A percentile compares a stretch with the other conserved stretches of the same genome.
These are phyloP conservation scores for Lagenorhynchus albirostris DNA, from an alignment of 2,113 vertebrate genomes.

Conservation along the genomic window DNA sequence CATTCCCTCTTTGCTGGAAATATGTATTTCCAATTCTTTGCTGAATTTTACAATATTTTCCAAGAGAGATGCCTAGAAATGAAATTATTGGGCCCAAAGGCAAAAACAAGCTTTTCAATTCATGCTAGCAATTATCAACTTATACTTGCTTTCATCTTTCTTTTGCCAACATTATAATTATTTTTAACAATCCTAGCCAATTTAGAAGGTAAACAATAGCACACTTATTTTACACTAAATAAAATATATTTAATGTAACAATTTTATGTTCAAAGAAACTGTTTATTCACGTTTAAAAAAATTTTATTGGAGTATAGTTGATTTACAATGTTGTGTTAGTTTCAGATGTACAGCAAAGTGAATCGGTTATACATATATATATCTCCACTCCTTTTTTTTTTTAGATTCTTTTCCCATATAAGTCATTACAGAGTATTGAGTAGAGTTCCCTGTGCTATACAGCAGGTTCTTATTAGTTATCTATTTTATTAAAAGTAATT, in stretches of 20 bases:
- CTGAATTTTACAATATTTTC: neutral
- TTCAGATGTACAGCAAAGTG: too few relatives aligned
- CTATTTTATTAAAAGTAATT: neutral
- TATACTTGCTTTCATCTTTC: constrained; percentile 6
- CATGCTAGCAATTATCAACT: neutral
- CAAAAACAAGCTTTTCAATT: neutral
- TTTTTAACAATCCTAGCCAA: neutral
- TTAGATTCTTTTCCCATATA: too few relatives aligned
- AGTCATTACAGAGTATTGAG: too few relatives aligned
- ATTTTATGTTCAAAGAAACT: neutral
- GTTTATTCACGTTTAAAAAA: neutral
- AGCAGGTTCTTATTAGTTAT: too few relatives aligned
- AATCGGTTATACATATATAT: too few relatives aligned
- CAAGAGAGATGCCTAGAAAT: constrained; percentile 20
- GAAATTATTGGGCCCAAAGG: constrained; percentile 16
- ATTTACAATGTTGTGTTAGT: too few relatives aligned
- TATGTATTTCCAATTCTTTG: neutral
- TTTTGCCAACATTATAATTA: neutral
- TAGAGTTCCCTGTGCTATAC: too few relatives aligned
- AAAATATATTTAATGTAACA: neutral
- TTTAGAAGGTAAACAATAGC: constrained; percentile 18
- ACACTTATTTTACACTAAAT: neutral
- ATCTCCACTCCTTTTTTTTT: too few relatives aligned
- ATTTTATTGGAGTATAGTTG: too few relatives aligned
- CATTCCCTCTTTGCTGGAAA: neutral